Base-by-base conservation (phyloP, 1,140 invertebrate genomes). In the Harpegnathos saltator region DNA sequence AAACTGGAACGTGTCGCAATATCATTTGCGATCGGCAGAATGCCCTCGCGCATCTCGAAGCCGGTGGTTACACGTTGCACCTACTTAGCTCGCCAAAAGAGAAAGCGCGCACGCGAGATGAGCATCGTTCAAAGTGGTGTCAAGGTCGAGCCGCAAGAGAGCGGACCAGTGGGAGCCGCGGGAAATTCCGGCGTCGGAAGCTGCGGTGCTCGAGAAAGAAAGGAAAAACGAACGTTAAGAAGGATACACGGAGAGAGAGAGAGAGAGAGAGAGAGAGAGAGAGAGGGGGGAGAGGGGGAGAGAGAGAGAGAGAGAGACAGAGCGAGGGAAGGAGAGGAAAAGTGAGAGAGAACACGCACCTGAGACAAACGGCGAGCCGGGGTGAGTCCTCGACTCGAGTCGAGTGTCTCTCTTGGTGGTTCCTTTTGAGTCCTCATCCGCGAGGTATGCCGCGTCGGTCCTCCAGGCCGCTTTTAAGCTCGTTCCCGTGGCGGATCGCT, bases 381-480 rank as follows among this genome's bases (percentile, higher is more conserved):
- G 83, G 82, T 63, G 77, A 89, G 87, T 72, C 82, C 88, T 87
- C 59, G 85, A 89, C 73, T 61, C 48, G 84, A 77, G 81, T 89
- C 56, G 82, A 89, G 88, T 86, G 75, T 89, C 87, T 81, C 86
- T 85, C 82, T 85, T 89, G 61, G 84, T 85, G 82, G 87, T 89
- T 86, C 87, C 81, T 89, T 89, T 89, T 73, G 86, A 89, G 75
- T 89, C 86, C 84, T 89, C 65, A 80, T 85, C 78, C 77, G 73
- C 50, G 83, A 88, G 86, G 72, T 52, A 83, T 65, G 87, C 72
- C 75, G 52, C 48, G 29, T 52, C 19, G 68, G 86, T 80, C 73
- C 87, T 88, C 58, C 86, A 89, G 63, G n/a, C 29, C 48, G 88
- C 84, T 89, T 89, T 89, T 88, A 85, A 85, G 84, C 86, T 83